Evolutionary conservation across 37 sponge, comb jelly and placozoan species (phyloP), one percentile per base, ranked within the genome.

Genomic region (Ianthella basta): DNA sequence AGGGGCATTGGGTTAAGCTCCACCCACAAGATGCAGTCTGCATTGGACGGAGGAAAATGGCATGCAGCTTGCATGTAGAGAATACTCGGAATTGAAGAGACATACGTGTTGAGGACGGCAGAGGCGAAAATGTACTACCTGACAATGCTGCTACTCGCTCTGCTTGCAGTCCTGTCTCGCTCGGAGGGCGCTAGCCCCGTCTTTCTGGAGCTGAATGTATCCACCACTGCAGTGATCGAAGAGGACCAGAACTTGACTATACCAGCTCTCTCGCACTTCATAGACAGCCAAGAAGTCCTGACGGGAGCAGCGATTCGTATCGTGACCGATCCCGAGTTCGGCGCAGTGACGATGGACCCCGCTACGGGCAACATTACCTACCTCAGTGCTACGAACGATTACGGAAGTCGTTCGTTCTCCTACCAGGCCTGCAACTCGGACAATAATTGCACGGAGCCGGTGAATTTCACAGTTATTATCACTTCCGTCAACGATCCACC

Each of bases 401-500:
- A 87, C 60, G 97, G 97, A 12, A 84, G 10, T 36, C 53, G 85
- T 14, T 68, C 38, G 15, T 87, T 96, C 54, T 29, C 55, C 40
- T 96, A 87, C 64, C 80, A 79, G 8, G 94, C 90, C 4, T 96
- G 97, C 80, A 94, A 96, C 63, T 82, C 86, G 2, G 36, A 30
- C 6, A 84, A 75, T 32, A 75, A 60, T 32, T 96, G 97, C 57
- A 91, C 92, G 2, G 15, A 20, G 0, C 66, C 72, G 5, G 75
- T 82, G 18, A 79, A 55, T 21, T 34, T 94, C 65, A 89, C 90
- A 0, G 59, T 96, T 0, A 23, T 66, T 2, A 87, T 96, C 39
- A 60, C 8, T 6, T 80, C 88, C 25, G 88, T 91, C 25, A 96
- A 96, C 55, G 94, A 96, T 65, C 81, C 68, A 24, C 97, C 97